Percentiles rank a stretch among this genome's conserved stretches.
phyloP scores from a whole-genome alignment of 2,113 vertebrate species.

The Phasianus colchicus region DNA sequence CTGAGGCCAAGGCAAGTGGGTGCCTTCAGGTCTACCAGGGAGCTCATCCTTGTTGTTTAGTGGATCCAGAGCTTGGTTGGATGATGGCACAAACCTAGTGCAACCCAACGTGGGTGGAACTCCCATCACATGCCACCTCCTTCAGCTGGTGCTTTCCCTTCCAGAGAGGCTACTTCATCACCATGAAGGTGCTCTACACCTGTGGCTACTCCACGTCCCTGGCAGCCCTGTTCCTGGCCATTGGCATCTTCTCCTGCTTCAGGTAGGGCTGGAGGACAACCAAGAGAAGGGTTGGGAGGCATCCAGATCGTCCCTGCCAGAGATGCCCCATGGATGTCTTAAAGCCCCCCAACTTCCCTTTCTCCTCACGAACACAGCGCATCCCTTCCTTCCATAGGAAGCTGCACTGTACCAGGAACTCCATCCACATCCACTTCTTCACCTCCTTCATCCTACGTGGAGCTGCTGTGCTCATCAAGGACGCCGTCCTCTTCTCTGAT shows the following conservation, averaged over 20 bases:
- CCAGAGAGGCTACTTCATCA: constrained; percentile 70
- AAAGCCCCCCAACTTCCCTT: background rate
- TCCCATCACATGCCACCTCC: background rate
- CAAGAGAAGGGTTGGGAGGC: background rate
- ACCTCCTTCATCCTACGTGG: constrained; percentile 87
- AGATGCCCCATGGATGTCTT: background rate
- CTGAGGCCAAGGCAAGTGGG: constrained; percentile 36
- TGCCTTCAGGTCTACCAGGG: too few species aligned
- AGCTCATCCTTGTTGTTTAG: background rate
- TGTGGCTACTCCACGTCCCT: constrained; percentile 73
- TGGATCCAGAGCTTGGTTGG: background rate
- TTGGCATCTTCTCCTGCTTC: constrained; percentile 69
- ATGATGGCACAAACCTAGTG: background rate
- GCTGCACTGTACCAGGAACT: constrained; percentile 90
- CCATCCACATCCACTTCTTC: constrained; percentile 91
- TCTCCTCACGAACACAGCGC: background rate
- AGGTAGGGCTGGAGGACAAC: constrained; percentile 9
- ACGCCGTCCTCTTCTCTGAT: constrained; percentile 82
- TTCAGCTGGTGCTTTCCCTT: background rate
- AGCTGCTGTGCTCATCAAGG: constrained; percentile 85
- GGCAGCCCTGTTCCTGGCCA: constrained; percentile 66
- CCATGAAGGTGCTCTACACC: constrained; percentile 76
- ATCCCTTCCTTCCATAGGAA: constrained; percentile 72
- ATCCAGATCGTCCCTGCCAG: background rate
- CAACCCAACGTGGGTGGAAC: background rate